Evolutionary conservation across 2,797 vertebrate species (phyloP).

Genomic region (Gorsachius magnificus): DNA sequence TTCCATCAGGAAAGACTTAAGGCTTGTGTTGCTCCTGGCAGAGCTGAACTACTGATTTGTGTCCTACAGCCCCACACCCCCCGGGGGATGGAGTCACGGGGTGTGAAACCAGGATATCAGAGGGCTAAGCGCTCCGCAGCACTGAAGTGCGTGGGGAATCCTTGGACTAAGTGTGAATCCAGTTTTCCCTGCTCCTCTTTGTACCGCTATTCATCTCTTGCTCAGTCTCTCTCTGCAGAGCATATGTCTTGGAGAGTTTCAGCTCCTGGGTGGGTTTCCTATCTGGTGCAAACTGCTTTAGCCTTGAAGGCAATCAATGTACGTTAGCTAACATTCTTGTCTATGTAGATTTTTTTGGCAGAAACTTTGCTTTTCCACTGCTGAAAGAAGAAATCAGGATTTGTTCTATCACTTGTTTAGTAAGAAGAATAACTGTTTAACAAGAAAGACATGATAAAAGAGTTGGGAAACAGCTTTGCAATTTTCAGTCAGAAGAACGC

Average conservation of each 20-base stretch:
- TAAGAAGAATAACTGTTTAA: slow-evolving; percentile 16
- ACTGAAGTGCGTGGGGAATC: background rate
- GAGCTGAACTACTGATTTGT: background rate
- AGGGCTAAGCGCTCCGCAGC: background rate
- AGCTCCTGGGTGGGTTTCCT: background rate
- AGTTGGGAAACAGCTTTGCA: background rate
- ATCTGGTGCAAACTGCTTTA: background rate
- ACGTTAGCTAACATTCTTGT: background rate
- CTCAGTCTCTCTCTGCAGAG: background rate
- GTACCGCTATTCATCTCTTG: background rate
- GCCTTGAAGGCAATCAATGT: background rate
- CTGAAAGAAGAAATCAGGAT: slow-evolving; percentile 10
- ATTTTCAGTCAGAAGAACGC: background rate
- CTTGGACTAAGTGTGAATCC: background rate
- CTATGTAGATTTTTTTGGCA: background rate
- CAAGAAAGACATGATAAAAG: background rate
- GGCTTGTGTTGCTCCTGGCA: background rate
- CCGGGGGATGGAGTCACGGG: rapidly evolving
- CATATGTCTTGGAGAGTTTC: background rate
- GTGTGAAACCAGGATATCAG: background rate
- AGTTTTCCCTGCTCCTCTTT: background rate
- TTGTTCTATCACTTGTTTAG: slow-evolving; percentile 24
- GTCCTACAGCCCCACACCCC: background rate
- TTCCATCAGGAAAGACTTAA: background rate
- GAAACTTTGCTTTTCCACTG: slow-evolving; percentile 12